Evolutionary conservation across 35 echinoderm and acorn worm species (phyloP).

Genomic region (Patiria miniata): DNA sequence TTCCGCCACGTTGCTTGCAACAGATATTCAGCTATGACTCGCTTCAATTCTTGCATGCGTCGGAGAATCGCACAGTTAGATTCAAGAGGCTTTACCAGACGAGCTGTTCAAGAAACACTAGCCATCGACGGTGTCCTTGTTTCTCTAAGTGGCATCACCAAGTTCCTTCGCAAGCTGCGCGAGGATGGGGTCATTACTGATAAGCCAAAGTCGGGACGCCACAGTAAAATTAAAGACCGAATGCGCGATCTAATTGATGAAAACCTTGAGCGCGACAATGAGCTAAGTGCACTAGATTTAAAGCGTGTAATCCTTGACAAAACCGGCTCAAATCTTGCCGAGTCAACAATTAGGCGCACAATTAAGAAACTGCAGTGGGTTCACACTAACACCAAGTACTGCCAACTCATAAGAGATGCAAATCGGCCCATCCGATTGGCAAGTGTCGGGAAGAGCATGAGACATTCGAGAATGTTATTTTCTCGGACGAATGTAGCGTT

Average conservation of each 20-base stretch:
- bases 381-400: slow-evolving; percentile 38
- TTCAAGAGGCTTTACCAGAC: too few relatives aligned
- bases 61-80: too few relatives aligned
- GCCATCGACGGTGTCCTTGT: too few relatives aligned
- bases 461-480: slow-evolving; percentile 46
- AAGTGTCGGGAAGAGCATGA: background rate
- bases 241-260: slow-evolving; percentile 18
- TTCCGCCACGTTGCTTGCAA: too few relatives aligned
- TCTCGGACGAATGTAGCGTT: slow-evolving; percentile 58
- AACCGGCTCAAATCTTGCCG: background rate
- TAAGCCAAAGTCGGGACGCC: background rate
- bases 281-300: slow-evolving; percentile 42
- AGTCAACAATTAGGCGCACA: slow-evolving; percentile 29
- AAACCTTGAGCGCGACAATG: slow-evolving; percentile 19
- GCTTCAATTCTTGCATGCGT: too few relatives aligned
- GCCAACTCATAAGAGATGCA: slow-evolving; percentile 27
- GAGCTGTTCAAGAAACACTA: too few relatives aligned
- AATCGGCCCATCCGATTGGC: slow-evolving; percentile 19
- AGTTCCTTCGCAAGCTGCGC: too few relatives aligned
- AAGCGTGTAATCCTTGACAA: background rate
- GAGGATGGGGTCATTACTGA: too few relatives aligned
- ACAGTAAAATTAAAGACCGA: background rate
- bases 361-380: slow-evolving; percentile 50
- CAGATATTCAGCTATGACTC: too few relatives aligned
- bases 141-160: too few relatives aligned